Base-by-base conservation (phyloP, 1,140 invertebrate species). In the Phymastichus coffea region DNA sequence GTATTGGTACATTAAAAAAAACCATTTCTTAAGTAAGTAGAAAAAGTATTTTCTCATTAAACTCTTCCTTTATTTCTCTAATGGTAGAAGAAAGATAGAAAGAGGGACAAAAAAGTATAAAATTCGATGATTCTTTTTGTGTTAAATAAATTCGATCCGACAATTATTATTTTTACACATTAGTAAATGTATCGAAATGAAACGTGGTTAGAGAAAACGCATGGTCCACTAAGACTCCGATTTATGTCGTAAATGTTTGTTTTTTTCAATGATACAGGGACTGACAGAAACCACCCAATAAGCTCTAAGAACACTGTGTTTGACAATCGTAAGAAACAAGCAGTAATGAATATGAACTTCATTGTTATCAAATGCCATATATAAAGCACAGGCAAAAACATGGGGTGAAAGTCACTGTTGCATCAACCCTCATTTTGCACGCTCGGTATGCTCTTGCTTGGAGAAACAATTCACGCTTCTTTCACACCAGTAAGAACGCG, bases 381-480 rank as follows among this genome's bases (percentile, higher is more conserved):
- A 15, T 19, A 19, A 52, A 12, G 10, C n/a, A 30, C 20, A 59
- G 63, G 58, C 54, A 66, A 61, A 60, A 61, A 43, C 54, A 47
- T 14, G 26, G 35, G 48, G 66, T 70, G 54, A 58, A 69, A 70
- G 64, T 65, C 65, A 72, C 69, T 64, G 57, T 71, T 76, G 71
- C 70, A 75, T 68, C 71, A 75, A 74, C 57, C 71, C 67, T 66
- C 35, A 51, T 61, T 63, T 52, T 53, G 57, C 63, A 68, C 63
- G 33, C 63, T 55, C 44, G 20, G 33, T 54, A 61, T 61, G 61
- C 58, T 28, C 44, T 61, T 63, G 33, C 55, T 55, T 56, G 33
- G 38, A 66, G 63, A 61, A 71, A 70, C 63, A 67, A 66, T 68
- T 65, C 60, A 61, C 67, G 63, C 58, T 66, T 55, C 66, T 61